A percentile compares a stretch with the other conserved stretches of the same genome.
Conservation (phyloP, 2,888 invertebrate genomes). For the Camponotus fellah region DNA sequence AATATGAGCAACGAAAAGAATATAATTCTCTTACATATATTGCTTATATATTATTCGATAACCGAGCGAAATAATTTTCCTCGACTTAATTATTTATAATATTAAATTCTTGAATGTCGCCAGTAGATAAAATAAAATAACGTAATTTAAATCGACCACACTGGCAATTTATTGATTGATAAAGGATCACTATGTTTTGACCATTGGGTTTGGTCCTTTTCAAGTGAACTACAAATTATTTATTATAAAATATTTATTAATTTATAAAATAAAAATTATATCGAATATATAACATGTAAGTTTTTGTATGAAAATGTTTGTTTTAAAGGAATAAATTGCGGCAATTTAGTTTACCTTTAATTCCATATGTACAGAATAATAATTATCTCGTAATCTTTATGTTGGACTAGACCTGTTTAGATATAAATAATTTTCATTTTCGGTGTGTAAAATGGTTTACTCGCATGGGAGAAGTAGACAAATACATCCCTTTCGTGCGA, state of each 20-base stretch:
- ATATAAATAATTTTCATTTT: conserved; percentile 12
- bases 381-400: not conserved
- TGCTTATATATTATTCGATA: not conserved
- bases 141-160: no score
- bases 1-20: not conserved
- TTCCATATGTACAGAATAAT: not conserved
- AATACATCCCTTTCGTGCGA: conserved; percentile 9
- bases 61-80: not conserved
- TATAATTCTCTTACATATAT: not conserved
- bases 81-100: not conserved
- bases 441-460: not conserved
- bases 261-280: not conserved
- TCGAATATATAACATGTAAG: not conserved
- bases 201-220: no score
- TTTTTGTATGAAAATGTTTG: not conserved
- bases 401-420: not conserved
- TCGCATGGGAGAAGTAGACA: conserved; percentile 4
- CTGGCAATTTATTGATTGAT: no score
- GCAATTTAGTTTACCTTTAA: not conserved
- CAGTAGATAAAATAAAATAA: no score
- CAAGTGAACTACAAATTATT: no score
- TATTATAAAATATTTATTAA: no score
- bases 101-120: no score
- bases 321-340: not conserved
- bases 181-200: no score